Conservation (phyloP, 2,888 invertebrate species). For the Callyntrura guangdongensis region DNA sequence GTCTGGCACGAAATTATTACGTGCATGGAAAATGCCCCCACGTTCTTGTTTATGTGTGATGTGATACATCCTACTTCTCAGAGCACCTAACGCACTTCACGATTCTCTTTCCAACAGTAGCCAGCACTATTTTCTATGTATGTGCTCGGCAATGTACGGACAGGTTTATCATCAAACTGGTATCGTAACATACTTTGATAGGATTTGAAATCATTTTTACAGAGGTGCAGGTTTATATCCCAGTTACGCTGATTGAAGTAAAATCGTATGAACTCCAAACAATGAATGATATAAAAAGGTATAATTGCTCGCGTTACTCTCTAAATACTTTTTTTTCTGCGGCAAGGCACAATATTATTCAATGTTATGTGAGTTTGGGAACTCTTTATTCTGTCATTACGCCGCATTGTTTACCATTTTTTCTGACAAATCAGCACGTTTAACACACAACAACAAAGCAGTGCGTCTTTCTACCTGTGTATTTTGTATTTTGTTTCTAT, state of each 20-base stretch:
- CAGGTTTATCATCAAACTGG: too few relatives aligned
- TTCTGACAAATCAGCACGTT: conserved; percentile 34
- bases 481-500: too few relatives aligned
- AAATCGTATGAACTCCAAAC: conserved; percentile 29
- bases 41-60: conserved; percentile 12
- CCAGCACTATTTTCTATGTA: too few relatives aligned
- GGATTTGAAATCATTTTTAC: conserved; percentile 45
- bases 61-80: conserved; percentile 15
- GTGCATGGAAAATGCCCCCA: conserved; percentile 51
- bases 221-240: not conserved
- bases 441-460: too few relatives aligned
- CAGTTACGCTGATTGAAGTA: not conserved
- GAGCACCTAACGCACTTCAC: conserved; percentile 18
- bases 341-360: conserved; percentile 16
- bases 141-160: too few relatives aligned
- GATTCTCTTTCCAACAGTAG: conserved; percentile 25
- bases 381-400: conserved; percentile 23
- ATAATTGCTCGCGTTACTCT: conserved; percentile 38
- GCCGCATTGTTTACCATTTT: not conserved
- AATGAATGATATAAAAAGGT: conserved; percentile 37
- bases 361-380: conserved; percentile 28
- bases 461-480: not conserved
- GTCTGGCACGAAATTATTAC: conserved; percentile 59
- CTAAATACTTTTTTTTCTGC: conserved; percentile 19
- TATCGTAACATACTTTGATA: not conserved